A percentile compares a stretch with the other conserved stretches of the same genome.
phyloP scores from a whole-genome alignment of 2,113 vertebrate genomes.

The Tragelaphus imberbis region DNA sequence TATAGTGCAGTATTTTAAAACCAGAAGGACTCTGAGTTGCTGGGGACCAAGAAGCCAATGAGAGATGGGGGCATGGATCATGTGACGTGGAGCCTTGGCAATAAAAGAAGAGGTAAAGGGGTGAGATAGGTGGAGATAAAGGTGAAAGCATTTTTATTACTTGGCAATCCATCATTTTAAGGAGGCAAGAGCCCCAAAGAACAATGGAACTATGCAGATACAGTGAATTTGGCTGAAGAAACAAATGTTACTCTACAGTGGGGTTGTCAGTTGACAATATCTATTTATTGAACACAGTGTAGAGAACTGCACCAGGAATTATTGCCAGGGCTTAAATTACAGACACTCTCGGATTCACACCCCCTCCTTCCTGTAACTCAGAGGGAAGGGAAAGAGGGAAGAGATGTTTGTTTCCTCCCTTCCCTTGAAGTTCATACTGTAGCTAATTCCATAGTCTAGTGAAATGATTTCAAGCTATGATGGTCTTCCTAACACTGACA shows the following conservation, averaged over 20 bases:
- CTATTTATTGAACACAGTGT: conserved; percentile 6
- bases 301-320: background rate
- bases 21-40: background rate
- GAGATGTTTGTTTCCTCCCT: background rate
- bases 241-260: conserved; percentile 31
- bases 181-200: conserved; percentile 40
- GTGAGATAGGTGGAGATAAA: conserved; percentile 41
- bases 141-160: conserved; percentile 61
- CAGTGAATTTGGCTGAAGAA: conserved; percentile 27
- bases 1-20: conserved; percentile 52
- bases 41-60: background rate
- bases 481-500: background rate
- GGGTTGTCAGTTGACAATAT: conserved; percentile 30
- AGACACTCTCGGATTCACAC: background rate
- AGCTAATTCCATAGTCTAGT: background rate
- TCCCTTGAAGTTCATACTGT: background rate
- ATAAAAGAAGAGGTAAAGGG: conserved; percentile 6
- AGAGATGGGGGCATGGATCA: background rate
- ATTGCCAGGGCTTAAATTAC: conserved; percentile 18
- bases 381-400: background rate
- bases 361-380: background rate
- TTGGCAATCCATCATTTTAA: conserved; percentile 57
- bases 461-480: background rate
- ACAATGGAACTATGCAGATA: conserved; percentile 53
- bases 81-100: background rate